Evolutionary conservation across 2,797 vertebrate species (phyloP), one percentile per base, ranked within the genome.

Genomic region (Agapornis canus): DNA sequence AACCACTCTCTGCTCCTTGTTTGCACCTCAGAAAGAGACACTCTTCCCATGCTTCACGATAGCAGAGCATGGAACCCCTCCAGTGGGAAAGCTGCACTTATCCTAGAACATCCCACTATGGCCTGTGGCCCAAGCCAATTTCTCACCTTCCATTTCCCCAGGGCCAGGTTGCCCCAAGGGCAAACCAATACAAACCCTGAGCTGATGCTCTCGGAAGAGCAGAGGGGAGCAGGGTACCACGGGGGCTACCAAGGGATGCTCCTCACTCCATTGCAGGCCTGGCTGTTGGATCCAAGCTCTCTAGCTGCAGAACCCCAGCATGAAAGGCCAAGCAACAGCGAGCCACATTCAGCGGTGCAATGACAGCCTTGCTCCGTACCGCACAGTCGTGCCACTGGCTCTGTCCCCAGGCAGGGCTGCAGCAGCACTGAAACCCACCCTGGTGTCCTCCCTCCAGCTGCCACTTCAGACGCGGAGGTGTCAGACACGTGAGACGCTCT

Each of bases 31-130:
- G 29, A 48, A 84, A 37, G 35, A 32, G 13, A 18, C 5, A 35
- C 19, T 82, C 37, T 89, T 82, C 32, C 21, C 16, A 22, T 21
- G 10, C 54, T 43, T 78, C 14, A 7, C 4, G 13, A 26, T 35
- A 51, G 56, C 22, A 37, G 37, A 69, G 26, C n/a, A 73, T 0
- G 2, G 72, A 82, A 31, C 2, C 3, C 9, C 21, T 2, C 42
- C 14, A 48, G 1, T 0, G 5, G 21, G 70, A 82, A 70, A 92
- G 39, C 35, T 54, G 68, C 37, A 47, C 17, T 35, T 23, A 48
- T 5, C 5, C 26, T 13, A 22, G 40, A 21, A 60, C 0, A 0
- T 27, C 20, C 47, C 61, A 75, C 26, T 22, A 35, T 0, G 0
- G 65, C 37, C 47, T 21, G 32, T 47, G n/a, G 42, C 42, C 48